phyloP scores from a whole-genome alignment of 1,140 invertebrate species.

The Phocides pigmalion region DNA sequence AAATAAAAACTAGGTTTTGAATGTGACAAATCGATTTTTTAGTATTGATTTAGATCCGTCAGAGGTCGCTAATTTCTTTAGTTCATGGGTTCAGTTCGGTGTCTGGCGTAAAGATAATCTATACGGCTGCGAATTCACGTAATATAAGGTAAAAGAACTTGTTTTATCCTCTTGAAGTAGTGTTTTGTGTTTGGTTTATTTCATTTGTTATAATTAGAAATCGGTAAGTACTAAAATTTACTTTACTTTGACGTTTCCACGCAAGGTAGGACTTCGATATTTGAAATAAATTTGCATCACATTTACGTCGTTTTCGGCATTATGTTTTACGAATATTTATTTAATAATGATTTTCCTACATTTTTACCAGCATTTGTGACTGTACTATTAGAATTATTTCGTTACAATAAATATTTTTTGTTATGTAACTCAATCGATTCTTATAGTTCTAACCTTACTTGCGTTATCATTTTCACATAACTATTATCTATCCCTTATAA shows the following conservation, averaged over 20 bases:
- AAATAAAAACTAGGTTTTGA: no score
- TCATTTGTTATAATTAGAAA: not conserved
- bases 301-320: not conserved
- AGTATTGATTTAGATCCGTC: constrained; percentile 27
- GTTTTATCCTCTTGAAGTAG: not conserved
- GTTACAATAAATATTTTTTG: constrained; percentile 35
- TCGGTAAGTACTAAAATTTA: constrained; percentile 42
- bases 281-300: constrained; percentile 29
- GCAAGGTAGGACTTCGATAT: constrained; percentile 35
- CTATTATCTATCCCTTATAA: not conserved
- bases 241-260: constrained; percentile 18
- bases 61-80: constrained; percentile 37
- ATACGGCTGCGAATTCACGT: constrained; percentile 12
- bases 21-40: constrained; percentile 1
- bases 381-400: not conserved
- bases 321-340: not conserved
- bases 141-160: constrained; percentile 20
- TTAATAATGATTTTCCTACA: no score
- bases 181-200: not conserved
- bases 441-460: constrained; percentile 40
- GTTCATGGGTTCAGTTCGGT: no score
- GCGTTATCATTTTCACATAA: constrained; percentile 13
- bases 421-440: constrained; percentile 52
- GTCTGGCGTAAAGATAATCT: constrained; percentile 5
- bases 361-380: not conserved